phyloP scores from a whole-genome alignment of 1,140 invertebrate genomes.

The Mesaphorura yosii region DNA sequence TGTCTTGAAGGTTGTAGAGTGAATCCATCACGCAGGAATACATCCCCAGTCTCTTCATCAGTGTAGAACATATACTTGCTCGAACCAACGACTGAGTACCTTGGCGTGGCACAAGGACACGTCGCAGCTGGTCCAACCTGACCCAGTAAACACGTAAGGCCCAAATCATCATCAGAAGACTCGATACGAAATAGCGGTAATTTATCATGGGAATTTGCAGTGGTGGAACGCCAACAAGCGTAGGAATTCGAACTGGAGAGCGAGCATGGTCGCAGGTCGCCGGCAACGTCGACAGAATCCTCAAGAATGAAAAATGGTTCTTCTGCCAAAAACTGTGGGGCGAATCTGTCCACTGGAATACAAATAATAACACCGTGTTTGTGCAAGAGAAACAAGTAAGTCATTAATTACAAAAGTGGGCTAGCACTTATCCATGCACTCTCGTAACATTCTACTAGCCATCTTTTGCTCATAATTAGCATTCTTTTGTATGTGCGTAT shows the following conservation, averaged over 20 bases:
- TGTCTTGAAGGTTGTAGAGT: conserved; percentile 20
- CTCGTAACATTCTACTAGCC: not conserved
- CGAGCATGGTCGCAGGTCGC: not conserved
- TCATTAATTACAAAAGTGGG: conserved; percentile 11
- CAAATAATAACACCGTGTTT: conserved; percentile 7
- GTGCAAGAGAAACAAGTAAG: conserved; percentile 5
- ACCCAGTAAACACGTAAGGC: conserved; percentile 33
- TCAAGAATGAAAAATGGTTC: conserved; percentile 32
- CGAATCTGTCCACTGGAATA: conserved; percentile 30
- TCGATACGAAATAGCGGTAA: conserved; percentile 31
- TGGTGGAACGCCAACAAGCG: not conserved
- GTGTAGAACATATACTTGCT: conserved; percentile 19
- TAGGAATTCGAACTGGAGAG: not conserved
- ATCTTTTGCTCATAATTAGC: not conserved
- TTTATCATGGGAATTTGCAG: not conserved
- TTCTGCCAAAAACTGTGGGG: conserved; percentile 31
- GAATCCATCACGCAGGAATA: conserved; percentile 27
- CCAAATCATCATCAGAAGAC: conserved; percentile 32
- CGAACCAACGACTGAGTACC: conserved; percentile 27
- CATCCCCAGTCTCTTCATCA: conserved; percentile 32
- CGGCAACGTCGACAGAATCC: too few species aligned
- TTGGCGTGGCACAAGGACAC: conserved; percentile 32
- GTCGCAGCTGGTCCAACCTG: conserved; percentile 31
- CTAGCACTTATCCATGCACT: too few species aligned
- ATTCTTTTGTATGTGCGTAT: too few species aligned